Conservation (phyloP, 2,797 vertebrate species). For the Intellagama lesueurii region DNA sequence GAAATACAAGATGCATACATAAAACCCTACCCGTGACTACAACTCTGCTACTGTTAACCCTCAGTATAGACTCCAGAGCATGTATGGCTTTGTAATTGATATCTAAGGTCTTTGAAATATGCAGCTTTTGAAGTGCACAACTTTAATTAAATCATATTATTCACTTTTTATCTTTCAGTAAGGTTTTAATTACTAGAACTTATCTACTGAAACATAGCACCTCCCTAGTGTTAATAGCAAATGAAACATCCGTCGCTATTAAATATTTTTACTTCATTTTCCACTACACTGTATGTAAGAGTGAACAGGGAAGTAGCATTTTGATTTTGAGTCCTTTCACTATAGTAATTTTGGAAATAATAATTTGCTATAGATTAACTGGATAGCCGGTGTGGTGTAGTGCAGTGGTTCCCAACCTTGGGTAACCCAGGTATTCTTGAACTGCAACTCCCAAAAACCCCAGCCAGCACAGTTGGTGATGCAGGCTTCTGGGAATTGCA, state of each 20-base stretch:
- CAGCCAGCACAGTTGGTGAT: too few relatives aligned
- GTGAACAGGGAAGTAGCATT: background rate
- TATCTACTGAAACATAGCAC: background rate
- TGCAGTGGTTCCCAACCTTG: too few relatives aligned
- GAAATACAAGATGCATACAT: too few relatives aligned
- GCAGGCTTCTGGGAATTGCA: too few relatives aligned
- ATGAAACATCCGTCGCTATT: background rate
- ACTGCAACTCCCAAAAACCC: too few relatives aligned
- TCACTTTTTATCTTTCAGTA: background rate
- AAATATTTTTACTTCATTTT: background rate
- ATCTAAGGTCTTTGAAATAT: background rate
- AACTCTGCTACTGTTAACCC: too few relatives aligned
- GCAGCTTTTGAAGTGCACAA: too few relatives aligned
- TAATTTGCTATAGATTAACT: background rate
- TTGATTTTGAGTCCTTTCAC: constrained; percentile 30
- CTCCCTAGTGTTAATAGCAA: background rate
- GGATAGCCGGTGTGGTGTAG: background rate
- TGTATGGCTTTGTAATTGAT: background rate
- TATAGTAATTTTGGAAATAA: constrained; percentile 20
- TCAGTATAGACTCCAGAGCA: background rate
- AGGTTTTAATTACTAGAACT: background rate
- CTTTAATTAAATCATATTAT: background rate
- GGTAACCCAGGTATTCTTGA: too few relatives aligned
- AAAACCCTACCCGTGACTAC: too few relatives aligned
- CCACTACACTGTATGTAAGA: background rate